phyloP scores from a whole-genome alignment of 1,140 invertebrate genomes.

The Hormaphis cornu region DNA sequence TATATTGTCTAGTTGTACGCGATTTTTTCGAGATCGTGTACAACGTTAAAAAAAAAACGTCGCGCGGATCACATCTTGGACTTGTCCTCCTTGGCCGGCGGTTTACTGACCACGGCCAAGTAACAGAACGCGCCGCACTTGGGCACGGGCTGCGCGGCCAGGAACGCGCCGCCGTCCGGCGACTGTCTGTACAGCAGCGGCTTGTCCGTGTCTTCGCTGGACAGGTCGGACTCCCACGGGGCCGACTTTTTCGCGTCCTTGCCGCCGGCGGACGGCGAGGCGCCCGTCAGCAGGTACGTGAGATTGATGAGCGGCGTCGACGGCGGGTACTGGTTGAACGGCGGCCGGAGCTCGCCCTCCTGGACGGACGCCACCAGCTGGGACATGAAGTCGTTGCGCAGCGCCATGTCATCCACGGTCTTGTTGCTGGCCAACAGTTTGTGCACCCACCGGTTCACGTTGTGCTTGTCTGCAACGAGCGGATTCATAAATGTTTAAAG shows the following conservation, averaged over 20 bases:
- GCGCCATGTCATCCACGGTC: constrained; percentile 43
- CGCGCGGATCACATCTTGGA: not conserved
- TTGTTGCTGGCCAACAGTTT: constrained; percentile 43
- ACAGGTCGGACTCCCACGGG: not conserved
- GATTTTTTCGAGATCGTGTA: too few relatives aligned
- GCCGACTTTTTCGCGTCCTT: not conserved
- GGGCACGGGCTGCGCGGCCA: constrained; percentile 46
- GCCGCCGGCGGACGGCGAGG: not conserved
- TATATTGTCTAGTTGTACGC: too few relatives aligned
- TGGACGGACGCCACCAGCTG: constrained; percentile 45
- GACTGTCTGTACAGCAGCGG: constrained; percentile 44
- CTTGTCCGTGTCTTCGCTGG: not conserved
- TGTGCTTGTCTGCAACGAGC: constrained; percentile 39
- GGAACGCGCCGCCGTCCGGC: constrained; percentile 47
- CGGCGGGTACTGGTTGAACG: constrained; percentile 44
- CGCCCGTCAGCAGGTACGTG: not conserved
- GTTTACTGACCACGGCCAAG: constrained; percentile 45
- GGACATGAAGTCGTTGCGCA: constrained; percentile 48
- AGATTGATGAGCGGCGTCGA: constrained; percentile 37
- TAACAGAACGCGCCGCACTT: constrained; percentile 48
- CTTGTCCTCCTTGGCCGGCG: not conserved
- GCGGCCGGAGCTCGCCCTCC: constrained; percentile 41
- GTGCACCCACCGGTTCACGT: constrained; percentile 44
- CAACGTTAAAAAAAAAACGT: too few relatives aligned
- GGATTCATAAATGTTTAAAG: too few relatives aligned